phyloP scores from a whole-genome alignment of 2,113 vertebrate species.

The Xiphophorus maculatus region DNA sequence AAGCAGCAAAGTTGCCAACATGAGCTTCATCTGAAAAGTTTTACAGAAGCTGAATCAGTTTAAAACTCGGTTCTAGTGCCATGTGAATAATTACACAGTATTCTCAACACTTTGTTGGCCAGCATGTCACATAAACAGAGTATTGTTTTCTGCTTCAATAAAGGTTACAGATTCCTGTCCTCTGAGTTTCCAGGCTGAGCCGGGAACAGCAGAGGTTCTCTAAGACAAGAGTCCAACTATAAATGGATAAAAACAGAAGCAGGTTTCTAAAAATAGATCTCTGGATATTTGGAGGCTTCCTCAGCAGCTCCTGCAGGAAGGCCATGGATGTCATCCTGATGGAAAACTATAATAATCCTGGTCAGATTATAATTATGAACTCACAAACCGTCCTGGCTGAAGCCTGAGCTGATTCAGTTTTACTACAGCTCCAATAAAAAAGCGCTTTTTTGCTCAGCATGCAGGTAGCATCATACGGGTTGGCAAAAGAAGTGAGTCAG shows the following conservation, averaged over 20 bases:
- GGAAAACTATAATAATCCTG: not conserved
- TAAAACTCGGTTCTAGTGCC: too few species aligned
- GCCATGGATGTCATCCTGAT: not conserved
- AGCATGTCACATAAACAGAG: not conserved
- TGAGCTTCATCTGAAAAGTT: too few species aligned
- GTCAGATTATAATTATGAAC: not conserved
- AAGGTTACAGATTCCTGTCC: not conserved
- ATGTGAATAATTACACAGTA: too few species aligned
- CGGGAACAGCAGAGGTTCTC: not conserved
- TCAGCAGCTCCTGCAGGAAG: too few species aligned
- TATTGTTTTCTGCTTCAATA: not conserved
- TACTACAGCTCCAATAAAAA: not conserved
- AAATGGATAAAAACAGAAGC: not conserved
- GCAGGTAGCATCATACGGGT: too few species aligned
- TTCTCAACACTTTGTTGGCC: not conserved
- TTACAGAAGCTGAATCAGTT: too few species aligned
- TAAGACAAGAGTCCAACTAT: not conserved
- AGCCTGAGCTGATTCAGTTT: not conserved
- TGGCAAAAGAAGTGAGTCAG: too few species aligned
- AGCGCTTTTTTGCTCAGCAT: too few species aligned
- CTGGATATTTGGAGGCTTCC: not conserved
- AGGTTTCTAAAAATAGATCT: not conserved
- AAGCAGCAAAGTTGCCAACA: too few species aligned
- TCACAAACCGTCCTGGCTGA: not conserved
- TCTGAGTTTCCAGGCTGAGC: not conserved